Base-by-base conservation (phyloP, 2,113 vertebrate genomes). In the Trogon surrucura region DNA sequence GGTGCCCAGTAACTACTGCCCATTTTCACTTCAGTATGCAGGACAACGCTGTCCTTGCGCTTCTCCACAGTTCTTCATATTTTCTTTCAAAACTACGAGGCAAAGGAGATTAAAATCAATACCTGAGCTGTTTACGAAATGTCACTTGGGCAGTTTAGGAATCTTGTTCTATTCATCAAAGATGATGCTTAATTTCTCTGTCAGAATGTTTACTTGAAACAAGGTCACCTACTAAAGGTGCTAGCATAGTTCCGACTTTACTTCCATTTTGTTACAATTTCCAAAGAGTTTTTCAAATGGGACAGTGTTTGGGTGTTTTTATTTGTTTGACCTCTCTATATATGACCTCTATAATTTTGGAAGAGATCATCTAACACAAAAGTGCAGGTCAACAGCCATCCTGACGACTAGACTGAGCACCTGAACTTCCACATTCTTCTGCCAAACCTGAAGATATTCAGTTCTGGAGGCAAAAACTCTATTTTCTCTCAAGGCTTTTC, bases 371-470 rank as follows among this genome's bases (percentile, higher is more conserved):
- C 53, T 54, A 69, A 15, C 15, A 58, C 26, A 2, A 7, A 36
- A 41, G 30, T 2, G 15, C 62, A 82, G 34, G 38, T 44, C 87
- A 45, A 47, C 23, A 80, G 6, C 9, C 73, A 69, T 17, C 48
- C 36, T 1, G 0, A 19, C 4, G 44, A 57, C 30, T 5, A 36
- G 47, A 14, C 29, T 16, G 44, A 67, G n/a, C 79, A 30, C 79
- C 67, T 77, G 47, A 78, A 80, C 38, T 29, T 56, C 82, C 79
- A 77, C 34, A 56, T 78, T 88, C 85, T 70, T 72, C 66, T 65
- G 58, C 50, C 50, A 74, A 89, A 47, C 15, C 10, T 36, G 19
- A 26, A 82, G 11, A 23, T 13, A n/a, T 0, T 21, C 56, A 32
- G 20, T n/a, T 80, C 29, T 62, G 41, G 14, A 54, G 20, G 6